phyloP scores from a whole-genome alignment of 2,888 invertebrate genomes.

The Oeneis ivallda region DNA sequence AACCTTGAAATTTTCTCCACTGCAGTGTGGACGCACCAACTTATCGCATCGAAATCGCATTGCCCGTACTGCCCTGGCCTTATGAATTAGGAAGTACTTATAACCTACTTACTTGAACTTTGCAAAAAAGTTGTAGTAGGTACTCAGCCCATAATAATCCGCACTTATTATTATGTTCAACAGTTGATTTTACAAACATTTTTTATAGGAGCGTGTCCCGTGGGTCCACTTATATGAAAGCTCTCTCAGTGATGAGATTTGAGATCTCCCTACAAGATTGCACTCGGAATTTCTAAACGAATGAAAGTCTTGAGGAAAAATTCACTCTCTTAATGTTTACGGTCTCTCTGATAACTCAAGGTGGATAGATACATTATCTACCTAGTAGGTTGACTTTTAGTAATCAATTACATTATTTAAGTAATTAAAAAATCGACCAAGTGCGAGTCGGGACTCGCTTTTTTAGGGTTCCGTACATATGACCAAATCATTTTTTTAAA shows the following conservation, averaged over 20 bases:
- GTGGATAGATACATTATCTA: neutral
- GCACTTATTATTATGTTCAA: neutral
- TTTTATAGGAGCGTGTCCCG: neutral
- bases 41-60: too few relatives aligned
- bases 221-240: conserved; percentile 5
- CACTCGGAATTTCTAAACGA: conserved; percentile 4
- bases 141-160: neutral
- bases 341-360: neutral
- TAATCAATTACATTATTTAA: too few relatives aligned
- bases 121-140: too few relatives aligned
- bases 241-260: conserved; percentile 13
- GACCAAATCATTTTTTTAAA: too few relatives aligned
- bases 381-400: too few relatives aligned
- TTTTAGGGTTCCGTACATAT: too few relatives aligned
- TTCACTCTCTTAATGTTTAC: neutral
- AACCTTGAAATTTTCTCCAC: too few relatives aligned
- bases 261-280: conserved; percentile 9
- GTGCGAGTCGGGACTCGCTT: neutral
- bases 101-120: neutral
- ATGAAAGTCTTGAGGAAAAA: neutral
- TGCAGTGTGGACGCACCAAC: too few relatives aligned
- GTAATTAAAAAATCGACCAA: too few relatives aligned
- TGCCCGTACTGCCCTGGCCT: too few relatives aligned
- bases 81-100: too few relatives aligned
- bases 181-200: neutral